A percentile compares a stretch with the other conserved stretches of the same genome.
Evolutionary conservation across 2,113 vertebrate species (phyloP).

Genomic region (Australoheros scitulus): DNA sequence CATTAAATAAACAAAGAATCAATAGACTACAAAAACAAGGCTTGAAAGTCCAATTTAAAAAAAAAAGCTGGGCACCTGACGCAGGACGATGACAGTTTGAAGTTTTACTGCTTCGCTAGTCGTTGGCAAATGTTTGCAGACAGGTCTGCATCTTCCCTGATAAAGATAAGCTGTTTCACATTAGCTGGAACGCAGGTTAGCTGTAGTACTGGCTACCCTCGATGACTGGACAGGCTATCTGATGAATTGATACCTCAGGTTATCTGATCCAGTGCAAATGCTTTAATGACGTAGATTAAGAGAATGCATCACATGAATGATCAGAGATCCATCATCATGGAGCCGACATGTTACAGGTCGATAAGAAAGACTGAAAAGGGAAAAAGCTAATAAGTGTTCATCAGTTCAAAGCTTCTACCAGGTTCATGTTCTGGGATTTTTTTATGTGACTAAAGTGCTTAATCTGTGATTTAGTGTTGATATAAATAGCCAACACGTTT

Average conservation of each 20-base stretch:
- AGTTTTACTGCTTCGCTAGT: too few species aligned
- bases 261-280: neutral
- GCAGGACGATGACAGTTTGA: too few species aligned
- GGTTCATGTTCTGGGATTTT: neutral
- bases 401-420: neutral
- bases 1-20: too few species aligned
- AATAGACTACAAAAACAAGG: too few species aligned
- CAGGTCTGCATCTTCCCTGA: accelerated
- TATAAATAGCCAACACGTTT: neutral
- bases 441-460: accelerated
- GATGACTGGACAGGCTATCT: too few species aligned
- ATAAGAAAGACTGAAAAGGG: too few species aligned
- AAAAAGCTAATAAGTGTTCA: too few species aligned
- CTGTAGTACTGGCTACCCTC: neutral
- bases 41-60: too few species aligned
- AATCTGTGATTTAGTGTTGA: neutral
- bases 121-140: neutral
- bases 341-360: too few species aligned
- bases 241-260: neutral
- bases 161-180: too few species aligned
- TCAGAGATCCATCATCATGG: too few species aligned
- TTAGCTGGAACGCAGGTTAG: neutral
- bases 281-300: neutral
- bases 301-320: neutral
- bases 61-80: too few species aligned